Base-by-base conservation (phyloP, 2,113 vertebrate species). In the Polyodon spathula region DNA sequence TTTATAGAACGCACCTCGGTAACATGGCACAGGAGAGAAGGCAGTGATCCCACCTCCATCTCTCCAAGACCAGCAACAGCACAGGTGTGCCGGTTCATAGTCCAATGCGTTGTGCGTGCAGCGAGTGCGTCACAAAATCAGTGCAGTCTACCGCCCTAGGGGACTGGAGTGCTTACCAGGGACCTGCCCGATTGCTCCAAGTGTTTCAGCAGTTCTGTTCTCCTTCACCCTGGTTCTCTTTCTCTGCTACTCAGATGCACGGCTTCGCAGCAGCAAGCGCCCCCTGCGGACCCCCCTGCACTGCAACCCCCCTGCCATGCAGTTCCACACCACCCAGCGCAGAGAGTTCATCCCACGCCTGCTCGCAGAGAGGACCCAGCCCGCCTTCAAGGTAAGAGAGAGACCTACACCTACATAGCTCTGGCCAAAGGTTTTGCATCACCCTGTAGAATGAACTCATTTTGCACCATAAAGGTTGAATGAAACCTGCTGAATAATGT, bases 181-280 rank as follows among this genome's bases (percentile, higher is more conserved):
- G n/a, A n/a, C n/a, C n/a, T 4, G 7, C 12, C 4, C 2, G 2
- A 3, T 39, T 61, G 59, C 59, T 14, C n/a, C 17, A 40, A 8
- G 8, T 42, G 4, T 7, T 6, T 5, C n/a, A 16, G 12, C 15
- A 61, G 48, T 40, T n/a, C 11, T 50, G 1, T 6, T 15, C 39
- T 37, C 4, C 3, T 6, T 3, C 14, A 8, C 16, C 9, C 40
- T 40, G 16, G 11, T 1, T 12, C 54, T 37, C 38, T 56, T 41
- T 11, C 54, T 9, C 11, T 16, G 7, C 39, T 37, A 53, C 16
- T 59, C 58, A 73, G 75, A 71, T 40, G 58, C 2, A 3, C n/a
- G 39, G 12, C 38, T 27, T 12, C 52, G 40, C n/a, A 73, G 63
- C 63, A 70, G 66, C 57, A 74, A 73, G 56, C 60, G 68, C 10